phyloP scores from a whole-genome alignment of 35 echinoderm and acorn worm genomes.

The Apostichopus japonicus region DNA sequence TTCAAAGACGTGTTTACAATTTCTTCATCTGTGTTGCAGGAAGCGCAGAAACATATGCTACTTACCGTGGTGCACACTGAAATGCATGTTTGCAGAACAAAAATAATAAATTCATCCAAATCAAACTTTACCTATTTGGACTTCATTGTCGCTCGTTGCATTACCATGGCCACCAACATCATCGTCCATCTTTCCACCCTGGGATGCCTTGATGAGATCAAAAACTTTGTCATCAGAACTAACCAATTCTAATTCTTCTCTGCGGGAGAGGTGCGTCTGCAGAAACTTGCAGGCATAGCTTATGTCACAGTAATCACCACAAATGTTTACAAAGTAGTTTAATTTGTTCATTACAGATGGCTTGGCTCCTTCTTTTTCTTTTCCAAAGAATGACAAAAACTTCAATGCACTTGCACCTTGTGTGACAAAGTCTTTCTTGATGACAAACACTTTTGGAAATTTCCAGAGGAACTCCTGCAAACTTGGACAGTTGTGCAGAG shows the following conservation, averaged over 20 bases:
- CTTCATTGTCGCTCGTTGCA: neutral
- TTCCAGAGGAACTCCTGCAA: neutral
- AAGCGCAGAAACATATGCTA: too few relatives aligned
- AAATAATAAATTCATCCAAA: too few relatives aligned
- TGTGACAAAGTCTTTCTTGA: neutral
- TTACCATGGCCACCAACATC: neutral
- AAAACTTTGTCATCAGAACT: conserved; percentile 32
- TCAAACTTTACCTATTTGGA: neutral
- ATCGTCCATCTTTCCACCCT: neutral
- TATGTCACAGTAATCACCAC: conserved; percentile 24
- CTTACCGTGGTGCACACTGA: too few relatives aligned
- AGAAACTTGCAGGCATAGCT: conserved; percentile 10
- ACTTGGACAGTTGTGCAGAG: neutral
- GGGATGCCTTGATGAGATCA: neutral
- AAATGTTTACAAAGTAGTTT: conserved; percentile 27
- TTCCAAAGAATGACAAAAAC: neutral
- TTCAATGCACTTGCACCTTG: neutral
- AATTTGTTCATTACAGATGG: conserved; percentile 21
- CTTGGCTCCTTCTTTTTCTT: conserved; percentile 12
- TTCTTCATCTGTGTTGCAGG: too few relatives aligned
- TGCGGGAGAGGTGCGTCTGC: neutral
- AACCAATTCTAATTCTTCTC: neutral
- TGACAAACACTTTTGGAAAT: neutral
- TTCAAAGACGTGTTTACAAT: too few relatives aligned
- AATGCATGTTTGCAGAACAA: too few relatives aligned